A percentile compares a stretch with the other conserved stretches of the same genome.
phyloP scores from a whole-genome alignment of 64 coral and sea anemone species.

The Anthopleura sola region DNA sequence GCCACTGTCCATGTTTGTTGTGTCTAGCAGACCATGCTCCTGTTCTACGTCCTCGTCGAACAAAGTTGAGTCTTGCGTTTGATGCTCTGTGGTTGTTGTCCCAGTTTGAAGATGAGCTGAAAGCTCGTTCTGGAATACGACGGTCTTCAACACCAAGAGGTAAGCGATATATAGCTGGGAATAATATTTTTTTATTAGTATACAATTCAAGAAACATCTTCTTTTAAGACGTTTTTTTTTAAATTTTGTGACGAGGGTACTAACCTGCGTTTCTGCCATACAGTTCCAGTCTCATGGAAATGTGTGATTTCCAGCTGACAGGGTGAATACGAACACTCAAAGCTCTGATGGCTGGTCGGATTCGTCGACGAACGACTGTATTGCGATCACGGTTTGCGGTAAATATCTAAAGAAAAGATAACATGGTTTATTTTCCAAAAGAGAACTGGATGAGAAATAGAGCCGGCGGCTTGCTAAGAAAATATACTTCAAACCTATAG shows the following conservation, averaged over 20 bases:
- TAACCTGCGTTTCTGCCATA: constrained; percentile 15
- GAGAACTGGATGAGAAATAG: too few relatives aligned
- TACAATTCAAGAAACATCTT: too few relatives aligned
- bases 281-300: constrained; percentile 21
- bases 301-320: constrained; percentile 2
- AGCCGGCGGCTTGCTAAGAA: too few relatives aligned
- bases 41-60: neutral
- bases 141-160: constrained; percentile 18
- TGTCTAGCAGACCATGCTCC: constrained; percentile 18
- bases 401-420: neutral
- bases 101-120: constrained; percentile 9
- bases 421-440: neutral
- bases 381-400: neutral
- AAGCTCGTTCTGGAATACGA: neutral
- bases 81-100: constrained; percentile 10
- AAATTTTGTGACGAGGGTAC: neutral
- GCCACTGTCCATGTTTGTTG: neutral
- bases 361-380: neutral
- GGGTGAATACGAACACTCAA: constrained; percentile 2
- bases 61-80: constrained; percentile 7
- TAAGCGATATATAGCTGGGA: neutral
- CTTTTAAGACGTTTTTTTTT: too few relatives aligned
- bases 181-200: neutral
- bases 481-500: too few relatives aligned
- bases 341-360: neutral